Percentiles rank a stretch among this genome's conserved stretches.
These are phyloP conservation scores for Buteo buteo DNA, from an alignment of 2,113 vertebrate genomes.

Conservation along the genomic window DNA sequence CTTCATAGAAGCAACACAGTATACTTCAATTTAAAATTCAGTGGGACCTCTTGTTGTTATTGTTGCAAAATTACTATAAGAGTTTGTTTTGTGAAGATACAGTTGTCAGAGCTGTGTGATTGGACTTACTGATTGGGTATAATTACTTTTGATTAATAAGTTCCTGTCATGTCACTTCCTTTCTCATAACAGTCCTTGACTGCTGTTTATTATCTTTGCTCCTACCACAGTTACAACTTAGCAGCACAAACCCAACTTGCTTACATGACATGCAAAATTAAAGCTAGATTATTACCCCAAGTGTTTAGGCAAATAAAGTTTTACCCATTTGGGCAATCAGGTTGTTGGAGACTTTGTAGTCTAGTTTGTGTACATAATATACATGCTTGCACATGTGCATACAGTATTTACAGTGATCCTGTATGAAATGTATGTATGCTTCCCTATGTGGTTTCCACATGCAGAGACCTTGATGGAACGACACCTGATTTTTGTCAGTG, in stretches of 20 bases:
- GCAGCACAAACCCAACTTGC: background rate
- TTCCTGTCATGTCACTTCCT: conserved; percentile 16
- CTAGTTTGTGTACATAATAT: rapidly evolving
- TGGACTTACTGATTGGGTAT: background rate
- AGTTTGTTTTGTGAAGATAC: background rate
- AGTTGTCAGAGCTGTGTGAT: background rate
- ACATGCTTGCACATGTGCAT: background rate
- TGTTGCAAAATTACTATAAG: background rate
- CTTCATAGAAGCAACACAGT: background rate
- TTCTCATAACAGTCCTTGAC: background rate
- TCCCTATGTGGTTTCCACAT: background rate
- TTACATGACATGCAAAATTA: background rate
- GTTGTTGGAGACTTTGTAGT: background rate
- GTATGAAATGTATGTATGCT: background rate
- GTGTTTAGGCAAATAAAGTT: background rate
- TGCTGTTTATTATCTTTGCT: background rate
- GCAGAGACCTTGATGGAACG: background rate
- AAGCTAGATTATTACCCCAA: background rate
- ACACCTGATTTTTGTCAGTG: background rate
- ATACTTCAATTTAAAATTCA: background rate
- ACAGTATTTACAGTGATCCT: background rate
- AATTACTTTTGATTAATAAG: conserved; percentile 7
- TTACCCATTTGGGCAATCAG: background rate
- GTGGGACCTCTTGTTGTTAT: background rate
- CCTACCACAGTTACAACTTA: background rate